Conservation (phyloP, 2,797 vertebrate genomes). For the Tragelaphus oryx region DNA sequence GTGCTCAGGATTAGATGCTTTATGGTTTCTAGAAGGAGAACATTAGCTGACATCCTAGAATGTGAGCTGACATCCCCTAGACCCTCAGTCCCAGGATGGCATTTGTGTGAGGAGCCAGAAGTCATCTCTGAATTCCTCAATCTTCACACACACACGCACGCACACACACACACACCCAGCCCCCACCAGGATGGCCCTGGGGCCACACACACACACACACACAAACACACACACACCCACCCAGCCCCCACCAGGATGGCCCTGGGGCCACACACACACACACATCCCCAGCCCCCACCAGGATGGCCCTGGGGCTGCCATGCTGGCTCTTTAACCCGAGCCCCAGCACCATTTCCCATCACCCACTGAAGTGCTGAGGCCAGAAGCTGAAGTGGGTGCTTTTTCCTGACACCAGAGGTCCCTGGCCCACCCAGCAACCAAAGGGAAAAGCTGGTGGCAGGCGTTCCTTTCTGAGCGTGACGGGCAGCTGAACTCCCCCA, state of each 20-base stretch:
- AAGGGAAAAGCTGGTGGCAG: background rate
- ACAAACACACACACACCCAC: no score
- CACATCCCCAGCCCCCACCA: background rate
- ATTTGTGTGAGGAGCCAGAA: background rate
- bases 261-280: background rate
- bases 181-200: background rate
- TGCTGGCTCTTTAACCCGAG: background rate
- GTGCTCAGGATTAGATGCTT: background rate
- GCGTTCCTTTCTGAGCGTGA: background rate
- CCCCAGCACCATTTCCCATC: background rate
- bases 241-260: background rate
- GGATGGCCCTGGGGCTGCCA: background rate
- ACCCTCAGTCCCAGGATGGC: background rate
- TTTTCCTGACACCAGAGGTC: background rate
- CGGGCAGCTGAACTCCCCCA: background rate
- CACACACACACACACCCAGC: no score
- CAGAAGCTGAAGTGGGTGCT: background rate
- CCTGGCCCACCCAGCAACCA: background rate
- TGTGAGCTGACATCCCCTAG: background rate
- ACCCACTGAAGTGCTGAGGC: background rate
- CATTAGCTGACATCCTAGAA: background rate
- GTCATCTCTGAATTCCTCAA: background rate
- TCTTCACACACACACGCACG: background rate
- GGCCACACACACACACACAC: background rate
- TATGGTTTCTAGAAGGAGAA: background rate